Evolutionary conservation across 2,888 invertebrate genomes (phyloP).

Genomic region (Cheiracanthium punctorium): DNA sequence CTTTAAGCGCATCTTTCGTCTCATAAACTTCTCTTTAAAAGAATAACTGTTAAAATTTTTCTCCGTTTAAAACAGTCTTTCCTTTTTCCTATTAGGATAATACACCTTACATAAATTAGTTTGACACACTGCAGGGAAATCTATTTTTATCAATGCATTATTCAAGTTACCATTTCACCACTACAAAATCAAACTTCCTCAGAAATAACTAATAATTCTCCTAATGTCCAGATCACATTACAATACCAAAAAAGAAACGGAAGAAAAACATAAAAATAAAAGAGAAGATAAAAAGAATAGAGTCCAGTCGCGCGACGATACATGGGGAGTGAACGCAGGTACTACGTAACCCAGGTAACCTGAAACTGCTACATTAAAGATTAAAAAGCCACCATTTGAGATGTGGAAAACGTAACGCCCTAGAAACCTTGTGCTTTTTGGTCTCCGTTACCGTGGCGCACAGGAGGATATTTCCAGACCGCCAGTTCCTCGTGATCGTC

Average conservation of each 20-base stretch:
- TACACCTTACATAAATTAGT: too few species aligned
- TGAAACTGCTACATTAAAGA: slow-evolving; percentile 66
- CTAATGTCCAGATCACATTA: background rate
- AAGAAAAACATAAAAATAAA: background rate
- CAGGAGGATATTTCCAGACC: slow-evolving; percentile 19
- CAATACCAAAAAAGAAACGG: background rate
- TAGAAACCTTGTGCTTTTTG: slow-evolving; percentile 44
- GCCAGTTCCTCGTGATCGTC: slow-evolving; percentile 23
- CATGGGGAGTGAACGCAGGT: slow-evolving; percentile 44
- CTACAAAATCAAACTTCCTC: background rate
- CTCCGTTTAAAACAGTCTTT: too few species aligned
- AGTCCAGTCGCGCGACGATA: slow-evolving; percentile 49
- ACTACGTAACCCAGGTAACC: slow-evolving; percentile 66
- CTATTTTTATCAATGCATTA: background rate
- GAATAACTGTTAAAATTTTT: too few species aligned
- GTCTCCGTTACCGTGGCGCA: background rate
- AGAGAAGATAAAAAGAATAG: slow-evolving; percentile 31
- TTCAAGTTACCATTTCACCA: background rate
- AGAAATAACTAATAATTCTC: background rate
- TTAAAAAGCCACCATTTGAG: slow-evolving; percentile 60
- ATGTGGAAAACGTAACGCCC: slow-evolving; percentile 54
- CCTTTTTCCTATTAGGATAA: too few species aligned
- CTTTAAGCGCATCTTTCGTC: too few species aligned
- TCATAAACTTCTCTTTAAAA: too few species aligned
- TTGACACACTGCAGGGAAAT: too few species aligned